Base-by-base conservation (phyloP, 2,113 vertebrate genomes). In the Pomatorhinus ruficollis region DNA sequence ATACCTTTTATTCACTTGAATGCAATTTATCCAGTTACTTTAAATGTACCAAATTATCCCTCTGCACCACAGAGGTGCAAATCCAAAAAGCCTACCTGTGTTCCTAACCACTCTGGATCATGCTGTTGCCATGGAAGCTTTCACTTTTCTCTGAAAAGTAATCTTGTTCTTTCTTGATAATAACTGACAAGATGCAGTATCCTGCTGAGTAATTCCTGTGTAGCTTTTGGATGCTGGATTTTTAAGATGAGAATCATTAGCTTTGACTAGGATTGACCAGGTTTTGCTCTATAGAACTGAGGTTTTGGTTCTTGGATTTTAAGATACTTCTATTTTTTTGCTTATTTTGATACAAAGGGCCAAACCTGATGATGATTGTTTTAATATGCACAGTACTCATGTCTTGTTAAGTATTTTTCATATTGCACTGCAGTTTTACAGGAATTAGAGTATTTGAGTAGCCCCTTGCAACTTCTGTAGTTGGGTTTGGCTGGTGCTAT, bases 61-160 rank as follows among this genome's bases (percentile, higher is more conserved):
- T 86, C 42, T 90, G 45, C 15, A 37, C 47, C 24, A 0, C 71
- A 70, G 84, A 92, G 68, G 70, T 53, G 69, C 54, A 87, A 79
- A 82, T 95, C 39, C 85, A 59, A 54, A 80, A 72, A 83, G 33
- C 78, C 69, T 59, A 33, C 79, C 80, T 92, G 11, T 84, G 59
- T 72, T 74, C 52, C 22, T 68, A 83, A 82, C 44, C 53, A 18
- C 83, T 86, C 66, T 61, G 1, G 8, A 37, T 83, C n/a, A 6
- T 65, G 50, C 59, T 93, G 95, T 95, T 95, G 76, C 92, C 82
- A 84, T 95, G 87, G 96, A 76, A 89, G 84, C 83, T 64, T 90
- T 91, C 20, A 40, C 75, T 83, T 89, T 72, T 56, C 81, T 79
- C 56, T 72, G 72, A 53, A 65, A 47, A 95, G n/a, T 45, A 59